phyloP scores from a whole-genome alignment of 2,113 vertebrate genomes.

The Chloebia gouldiae region DNA sequence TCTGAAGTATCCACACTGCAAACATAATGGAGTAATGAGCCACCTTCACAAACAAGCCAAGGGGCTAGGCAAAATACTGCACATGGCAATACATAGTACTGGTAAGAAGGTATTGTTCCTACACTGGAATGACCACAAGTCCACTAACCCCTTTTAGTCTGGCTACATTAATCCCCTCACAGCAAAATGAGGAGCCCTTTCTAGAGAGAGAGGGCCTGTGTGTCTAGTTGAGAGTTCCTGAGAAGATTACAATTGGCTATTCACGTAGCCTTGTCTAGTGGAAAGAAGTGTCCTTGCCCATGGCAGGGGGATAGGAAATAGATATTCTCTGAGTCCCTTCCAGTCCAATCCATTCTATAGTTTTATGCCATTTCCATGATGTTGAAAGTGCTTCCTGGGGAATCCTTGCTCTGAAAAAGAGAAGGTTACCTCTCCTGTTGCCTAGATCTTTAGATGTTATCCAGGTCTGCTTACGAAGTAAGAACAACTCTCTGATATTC shows the following conservation, averaged over 20 bases:
- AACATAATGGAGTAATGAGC: fast-evolving
- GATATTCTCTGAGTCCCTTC: not conserved
- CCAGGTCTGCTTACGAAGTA: not conserved
- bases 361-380: not conserved
- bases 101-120: not conserved
- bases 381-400: not conserved
- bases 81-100: not conserved
- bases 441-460: not conserved
- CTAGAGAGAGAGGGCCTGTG: fast-evolving
- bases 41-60: not conserved
- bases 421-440: not conserved
- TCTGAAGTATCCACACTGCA: not conserved
- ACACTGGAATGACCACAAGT: not conserved
- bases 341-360: not conserved
- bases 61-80: not conserved
- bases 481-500: not conserved
- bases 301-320: not conserved
- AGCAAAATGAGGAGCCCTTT: not conserved
- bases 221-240: not conserved
- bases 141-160: not conserved
- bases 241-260: not conserved
- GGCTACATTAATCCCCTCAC: not conserved
- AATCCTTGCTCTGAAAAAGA: not conserved
- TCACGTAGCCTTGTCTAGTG: not conserved
- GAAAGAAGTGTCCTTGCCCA: not conserved